Base-by-base conservation (phyloP, 2,888 invertebrate genomes). In the Leptopilina syphax region DNA sequence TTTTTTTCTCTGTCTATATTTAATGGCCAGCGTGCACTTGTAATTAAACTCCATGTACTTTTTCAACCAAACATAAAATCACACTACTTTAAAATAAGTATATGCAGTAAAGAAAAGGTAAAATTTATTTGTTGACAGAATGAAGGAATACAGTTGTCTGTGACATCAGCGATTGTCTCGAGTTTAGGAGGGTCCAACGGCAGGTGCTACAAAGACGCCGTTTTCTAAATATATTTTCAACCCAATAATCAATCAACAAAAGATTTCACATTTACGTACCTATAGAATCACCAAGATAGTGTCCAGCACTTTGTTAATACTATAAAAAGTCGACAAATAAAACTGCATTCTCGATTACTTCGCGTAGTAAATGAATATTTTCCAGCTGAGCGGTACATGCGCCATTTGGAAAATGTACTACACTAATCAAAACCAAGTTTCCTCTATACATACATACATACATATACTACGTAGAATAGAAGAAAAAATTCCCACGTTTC, bases 361-460 rank as follows among this genome's bases (percentile, higher is more conserved):
- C 83, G 84, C 86, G 85, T 82, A 85, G 85, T 82, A 85, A 85
- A 87, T 82, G 77, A 73, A 78, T 44, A 76, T 79, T 79, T 65
- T 77, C 85, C 90, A 90, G 90, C 91, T 91, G 90, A 91, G 90
- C 88, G 87, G 90, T 89, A 88, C 87, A 86, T 89, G 89, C 90
- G 91, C 91, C 91, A 91, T 91, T 91, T 87, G 85, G 86, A 85
- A 88, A 88, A 89, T 86, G 83, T 82, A 86, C 89, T 84, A 85
- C 87, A 86, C 81, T 83, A 82, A 82, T 86, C 86, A 83, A 86
- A 82, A 77, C 78, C 34, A 41, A 12, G 4, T 47, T 47, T 47
- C 3, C 50, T 50, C 50, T 50, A 50, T 50, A 50, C 50, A 50
- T 50, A 50, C 50, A 50, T 50, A 50, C 50, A 50, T 50, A 50